Evolutionary conservation across 1,140 invertebrate species (phyloP).

Genomic region (Orchesella cincta): DNA sequence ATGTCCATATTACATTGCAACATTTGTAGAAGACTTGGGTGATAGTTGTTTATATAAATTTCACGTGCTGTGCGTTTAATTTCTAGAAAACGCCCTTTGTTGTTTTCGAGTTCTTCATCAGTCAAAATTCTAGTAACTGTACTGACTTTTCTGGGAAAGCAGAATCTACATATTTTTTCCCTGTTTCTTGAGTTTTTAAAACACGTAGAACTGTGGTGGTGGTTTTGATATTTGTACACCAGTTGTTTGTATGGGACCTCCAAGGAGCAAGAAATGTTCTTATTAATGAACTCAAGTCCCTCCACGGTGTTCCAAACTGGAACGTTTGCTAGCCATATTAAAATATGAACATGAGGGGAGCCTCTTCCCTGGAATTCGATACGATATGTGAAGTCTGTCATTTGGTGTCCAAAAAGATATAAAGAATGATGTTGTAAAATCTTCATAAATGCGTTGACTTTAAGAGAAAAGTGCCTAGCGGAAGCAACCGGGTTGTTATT

Average conservation of each 20-base stretch:
- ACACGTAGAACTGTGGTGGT: background rate
- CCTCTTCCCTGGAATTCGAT: slow-evolving; percentile 21
- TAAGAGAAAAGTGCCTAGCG: background rate
- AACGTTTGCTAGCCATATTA: slow-evolving; percentile 2
- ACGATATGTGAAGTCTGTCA: background rate
- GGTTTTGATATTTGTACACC: background rate
- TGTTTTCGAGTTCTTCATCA: background rate
- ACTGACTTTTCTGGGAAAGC: background rate
- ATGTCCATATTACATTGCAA: slow-evolving; percentile 55
- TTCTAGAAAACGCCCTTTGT: background rate
- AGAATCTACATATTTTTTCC: background rate
- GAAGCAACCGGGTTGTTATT: slow-evolving; percentile 3
- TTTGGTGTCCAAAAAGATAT: background rate
- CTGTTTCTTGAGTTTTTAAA: slow-evolving; percentile 23
- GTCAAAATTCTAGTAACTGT: background rate
- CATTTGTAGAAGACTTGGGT: slow-evolving; percentile 50
- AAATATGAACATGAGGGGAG: slow-evolving; percentile 1
- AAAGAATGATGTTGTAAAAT: background rate
- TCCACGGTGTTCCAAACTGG: background rate
- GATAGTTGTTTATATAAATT: slow-evolving; percentile 52
- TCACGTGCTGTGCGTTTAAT: slow-evolving; percentile 4
- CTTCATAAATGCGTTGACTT: background rate
- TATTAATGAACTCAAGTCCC: background rate
- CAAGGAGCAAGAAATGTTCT: background rate
- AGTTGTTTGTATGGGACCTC: background rate